Conservation (phyloP, 2,888 invertebrate genomes). For the Tinea pellionella region DNA sequence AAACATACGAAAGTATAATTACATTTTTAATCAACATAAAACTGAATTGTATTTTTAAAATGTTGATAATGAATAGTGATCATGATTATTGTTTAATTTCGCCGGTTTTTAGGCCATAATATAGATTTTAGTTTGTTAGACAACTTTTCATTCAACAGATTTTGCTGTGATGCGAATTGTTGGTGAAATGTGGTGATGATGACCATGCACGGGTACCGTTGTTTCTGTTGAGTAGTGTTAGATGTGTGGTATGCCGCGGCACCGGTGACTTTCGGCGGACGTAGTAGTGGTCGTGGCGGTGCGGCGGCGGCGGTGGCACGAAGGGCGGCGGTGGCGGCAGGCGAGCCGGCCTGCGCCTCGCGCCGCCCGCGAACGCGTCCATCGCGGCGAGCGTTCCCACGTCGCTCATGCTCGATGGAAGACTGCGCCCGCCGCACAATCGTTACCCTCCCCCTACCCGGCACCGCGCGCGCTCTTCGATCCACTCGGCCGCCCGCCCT, state of each 20-base stretch:
- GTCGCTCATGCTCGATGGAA: constrained; percentile 67
- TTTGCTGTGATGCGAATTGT: neutral
- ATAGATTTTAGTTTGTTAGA: neutral
- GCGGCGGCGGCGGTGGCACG: constrained; percentile 55
- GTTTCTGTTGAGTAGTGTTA: constrained; percentile 51
- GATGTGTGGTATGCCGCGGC: constrained; percentile 50
- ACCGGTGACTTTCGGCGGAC: constrained; percentile 63
- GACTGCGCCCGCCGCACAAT: constrained; percentile 35
- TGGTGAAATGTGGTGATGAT: neutral
- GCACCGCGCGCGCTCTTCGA: constrained; percentile 44
- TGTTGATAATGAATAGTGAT: no score
- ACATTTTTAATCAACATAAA: no score
- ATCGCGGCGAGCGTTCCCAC: constrained; percentile 67
- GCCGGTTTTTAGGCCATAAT: neutral
- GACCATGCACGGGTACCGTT: constrained; percentile 44
- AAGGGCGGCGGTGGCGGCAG: constrained; percentile 45
- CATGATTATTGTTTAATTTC: no score
- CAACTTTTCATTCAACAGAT: neutral
- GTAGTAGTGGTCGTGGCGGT: constrained; percentile 62
- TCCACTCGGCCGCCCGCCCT: constrained; percentile 41
- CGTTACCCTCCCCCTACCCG: constrained; percentile 33
- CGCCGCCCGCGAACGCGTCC: constrained; percentile 67
- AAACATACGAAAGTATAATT: no score
- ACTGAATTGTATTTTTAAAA: no score
- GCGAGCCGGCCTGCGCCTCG: constrained; percentile 57